A percentile compares a stretch with the other conserved stretches of the same genome.
These are phyloP conservation scores for Spialia ferax DNA, from an alignment of 2,888 invertebrate genomes.

Conservation along the genomic window DNA sequence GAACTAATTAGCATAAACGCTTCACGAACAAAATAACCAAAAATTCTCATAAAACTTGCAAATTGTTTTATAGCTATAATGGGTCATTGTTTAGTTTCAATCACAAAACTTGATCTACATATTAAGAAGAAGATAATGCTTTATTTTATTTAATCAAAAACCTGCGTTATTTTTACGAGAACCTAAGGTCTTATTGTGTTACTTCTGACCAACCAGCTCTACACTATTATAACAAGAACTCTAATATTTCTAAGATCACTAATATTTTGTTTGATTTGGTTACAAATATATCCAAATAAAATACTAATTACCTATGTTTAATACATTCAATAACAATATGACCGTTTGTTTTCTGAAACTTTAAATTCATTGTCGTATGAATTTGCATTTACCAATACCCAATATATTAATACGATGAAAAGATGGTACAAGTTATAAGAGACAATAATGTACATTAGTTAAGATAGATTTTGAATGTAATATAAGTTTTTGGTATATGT, in stretches of 20 bases:
- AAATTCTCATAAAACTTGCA: constrained; percentile 5
- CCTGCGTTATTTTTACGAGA: background rate
- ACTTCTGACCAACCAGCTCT: background rate
- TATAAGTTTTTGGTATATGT: too few relatives aligned
- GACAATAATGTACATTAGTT: background rate
- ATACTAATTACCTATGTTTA: constrained; percentile 2
- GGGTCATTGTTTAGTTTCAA: constrained; percentile 6
- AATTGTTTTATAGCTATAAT: background rate
- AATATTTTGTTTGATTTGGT: background rate
- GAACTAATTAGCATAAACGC: background rate
- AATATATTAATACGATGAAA: constrained; percentile 6
- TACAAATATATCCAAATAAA: background rate
- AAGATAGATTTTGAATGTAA: background rate
- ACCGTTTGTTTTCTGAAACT: background rate
- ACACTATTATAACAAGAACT: too few relatives aligned
- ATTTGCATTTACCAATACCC: constrained; percentile 44
- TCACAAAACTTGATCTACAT: background rate
- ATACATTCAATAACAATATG: background rate
- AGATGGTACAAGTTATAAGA: constrained; percentile 13
- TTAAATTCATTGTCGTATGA: constrained; percentile 36
- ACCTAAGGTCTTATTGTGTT: too few relatives aligned
- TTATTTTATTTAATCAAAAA: background rate
- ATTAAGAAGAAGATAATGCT: background rate
- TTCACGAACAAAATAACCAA: background rate
- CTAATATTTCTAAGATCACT: background rate